These are phyloP conservation scores for Periparus ater DNA, from an alignment of 2,797 vertebrate genomes.

Conservation along the genomic window DNA sequence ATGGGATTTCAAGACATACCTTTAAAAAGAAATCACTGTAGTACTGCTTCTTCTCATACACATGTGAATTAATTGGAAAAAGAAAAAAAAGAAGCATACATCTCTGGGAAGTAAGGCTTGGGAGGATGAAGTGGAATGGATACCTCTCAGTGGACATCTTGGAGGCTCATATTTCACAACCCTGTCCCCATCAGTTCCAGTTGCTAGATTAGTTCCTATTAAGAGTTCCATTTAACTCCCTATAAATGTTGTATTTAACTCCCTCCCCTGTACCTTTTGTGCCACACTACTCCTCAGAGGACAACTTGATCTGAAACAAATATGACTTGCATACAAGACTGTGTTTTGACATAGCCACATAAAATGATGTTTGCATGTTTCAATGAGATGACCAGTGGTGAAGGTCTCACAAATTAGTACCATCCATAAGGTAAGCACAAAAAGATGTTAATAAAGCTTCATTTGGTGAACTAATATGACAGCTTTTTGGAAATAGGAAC, in stretches of 20 bases:
- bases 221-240: constrained; percentile 6
- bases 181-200: constrained; percentile 69
- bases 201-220: constrained; percentile 41
- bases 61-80: background rate
- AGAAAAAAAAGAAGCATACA: background rate
- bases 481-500: background rate
- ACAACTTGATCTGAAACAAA: background rate
- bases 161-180: constrained; percentile 64
- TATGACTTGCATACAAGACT: background rate
- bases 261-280: background rate
- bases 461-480: background rate
- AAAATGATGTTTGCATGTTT: background rate
- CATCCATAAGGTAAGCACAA: background rate
- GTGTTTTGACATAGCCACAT: background rate
- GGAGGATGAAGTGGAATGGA: constrained; percentile 22
- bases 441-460: background rate
- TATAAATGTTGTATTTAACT: constrained; percentile 5
- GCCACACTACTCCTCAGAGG: background rate
- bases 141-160: constrained; percentile 40
- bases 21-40: background rate
- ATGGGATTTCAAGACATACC: background rate
- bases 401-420: background rate
- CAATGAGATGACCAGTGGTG: background rate
- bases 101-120: constrained; percentile 33
- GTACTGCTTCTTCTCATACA: background rate